Base-by-base conservation (phyloP, 2,888 invertebrate species). In the Caenorhabditis wallacei region DNA sequence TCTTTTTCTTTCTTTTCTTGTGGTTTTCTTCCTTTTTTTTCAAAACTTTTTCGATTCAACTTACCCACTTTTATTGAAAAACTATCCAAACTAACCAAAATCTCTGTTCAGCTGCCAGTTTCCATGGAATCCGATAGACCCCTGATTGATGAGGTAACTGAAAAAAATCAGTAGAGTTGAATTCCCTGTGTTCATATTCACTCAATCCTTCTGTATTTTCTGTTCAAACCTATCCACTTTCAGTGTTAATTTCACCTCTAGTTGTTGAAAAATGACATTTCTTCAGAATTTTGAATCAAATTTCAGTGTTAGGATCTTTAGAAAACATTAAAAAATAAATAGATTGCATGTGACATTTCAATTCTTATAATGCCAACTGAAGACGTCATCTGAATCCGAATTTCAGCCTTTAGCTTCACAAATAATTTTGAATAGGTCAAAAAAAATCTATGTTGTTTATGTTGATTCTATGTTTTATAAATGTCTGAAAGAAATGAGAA, bases 91-190 rank as follows among this genome's bases (percentile, higher is more conserved):
- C 59, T 79, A 74, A 79, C 72, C 59, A 18, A 35, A n/a, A 57
- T 40, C 53, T 53, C 53, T 70, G 69, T 82, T 82, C 69, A 80
- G 69, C 80, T 84, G 70, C 78, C 79, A 84, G 82, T 78, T 80
- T 76, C 85, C 82, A 75, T 84, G 68, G 85, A 85, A 72, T 80
- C 82, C 66, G 85, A 85, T 68, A 79, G 82, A 78, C 85, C 85
- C 66, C 78, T 85, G 63, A 85, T 85, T 71, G 85, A 85, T 54
- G 85, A 85, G 85, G 85, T 85, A 84, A 83, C 30, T 51, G 37
- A 11, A 40, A 48, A 66, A 53, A 22, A 59, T 10, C 4, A 43
- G 59, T 66, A 74, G 61, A 61, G 26, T 48, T 43, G 24, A 35
- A 70, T 70, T 71, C 72, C 80, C 61, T 71, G 71, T 71, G 78